Conservation (phyloP, 2,113 vertebrate genomes). For the Sander vitreus region DNA sequence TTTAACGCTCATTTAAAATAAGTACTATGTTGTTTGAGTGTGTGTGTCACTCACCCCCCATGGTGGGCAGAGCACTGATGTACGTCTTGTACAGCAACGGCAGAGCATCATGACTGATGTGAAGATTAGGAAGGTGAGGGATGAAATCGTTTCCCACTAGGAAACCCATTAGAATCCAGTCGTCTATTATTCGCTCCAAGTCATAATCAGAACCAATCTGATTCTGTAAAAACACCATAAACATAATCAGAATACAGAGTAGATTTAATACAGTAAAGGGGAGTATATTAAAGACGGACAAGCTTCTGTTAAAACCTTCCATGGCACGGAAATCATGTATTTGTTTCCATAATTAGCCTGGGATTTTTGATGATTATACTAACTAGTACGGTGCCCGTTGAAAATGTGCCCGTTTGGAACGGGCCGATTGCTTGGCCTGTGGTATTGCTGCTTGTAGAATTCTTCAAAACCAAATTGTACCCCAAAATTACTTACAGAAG, state of each 20-base stretch:
- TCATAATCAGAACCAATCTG: constrained; percentile 92
- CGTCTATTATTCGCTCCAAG: constrained; percentile 97
- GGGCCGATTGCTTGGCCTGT: no score
- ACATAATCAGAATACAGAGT: background rate
- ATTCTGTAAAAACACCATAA: constrained; percentile 78
- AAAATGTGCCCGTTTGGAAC: no score
- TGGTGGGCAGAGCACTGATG: constrained; percentile 90
- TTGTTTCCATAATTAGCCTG: no score
- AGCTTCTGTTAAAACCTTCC: background rate
- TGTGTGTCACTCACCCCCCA: constrained; percentile 88
- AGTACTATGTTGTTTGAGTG: background rate
- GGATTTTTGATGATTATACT: background rate
- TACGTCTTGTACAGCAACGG: constrained; percentile 97
- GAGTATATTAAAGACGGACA: background rate
- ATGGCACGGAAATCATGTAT: background rate
- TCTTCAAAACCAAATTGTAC: no score
- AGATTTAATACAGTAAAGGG: no score
- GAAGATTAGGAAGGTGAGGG: constrained; percentile 98
- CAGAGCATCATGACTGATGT: constrained; percentile 98
- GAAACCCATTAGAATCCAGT: constrained; percentile 99
- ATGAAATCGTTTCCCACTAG: constrained; percentile 99
- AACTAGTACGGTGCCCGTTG: no score
- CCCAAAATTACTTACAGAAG: no score
- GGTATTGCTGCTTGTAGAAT: no score
- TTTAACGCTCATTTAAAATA: background rate